Percentiles rank a stretch among this genome's conserved stretches.
Evolutionary conservation across 2,113 vertebrate species (phyloP).

Genomic region (Myiozetetes cayanensis): DNA sequence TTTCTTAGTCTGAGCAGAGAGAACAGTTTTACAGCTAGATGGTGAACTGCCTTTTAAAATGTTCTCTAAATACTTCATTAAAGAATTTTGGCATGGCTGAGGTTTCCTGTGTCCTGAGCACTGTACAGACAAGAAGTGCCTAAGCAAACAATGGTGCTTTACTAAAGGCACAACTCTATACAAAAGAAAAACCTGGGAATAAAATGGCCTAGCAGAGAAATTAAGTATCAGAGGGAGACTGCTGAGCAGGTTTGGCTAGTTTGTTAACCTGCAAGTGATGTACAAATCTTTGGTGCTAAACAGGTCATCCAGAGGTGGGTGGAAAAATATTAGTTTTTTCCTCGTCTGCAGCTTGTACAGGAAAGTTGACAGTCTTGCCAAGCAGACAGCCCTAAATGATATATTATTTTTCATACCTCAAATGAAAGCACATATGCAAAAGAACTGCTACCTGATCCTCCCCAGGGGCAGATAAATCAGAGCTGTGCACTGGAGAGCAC

Average conservation of each 20-base stretch:
- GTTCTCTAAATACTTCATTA: neutral
- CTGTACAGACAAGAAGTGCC: neutral
- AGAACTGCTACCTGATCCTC: neutral
- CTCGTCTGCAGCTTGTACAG: neutral
- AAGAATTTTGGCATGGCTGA: slow-evolving; percentile 15
- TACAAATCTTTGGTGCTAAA: neutral
- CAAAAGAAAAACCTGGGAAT: neutral
- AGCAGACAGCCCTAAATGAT: neutral
- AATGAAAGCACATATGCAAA: neutral
- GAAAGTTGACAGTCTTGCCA: neutral
- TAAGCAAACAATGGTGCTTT: neutral
- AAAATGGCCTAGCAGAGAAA: neutral
- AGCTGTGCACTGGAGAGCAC: neutral
- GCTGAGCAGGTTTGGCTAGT: neutral
- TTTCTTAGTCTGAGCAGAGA: neutral
- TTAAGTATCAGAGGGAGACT: neutral
- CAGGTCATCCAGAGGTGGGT: neutral
- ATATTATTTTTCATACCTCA: neutral
- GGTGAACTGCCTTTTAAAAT: neutral
- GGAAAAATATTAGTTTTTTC: neutral
- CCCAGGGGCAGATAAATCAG: neutral
- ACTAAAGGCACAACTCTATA: neutral
- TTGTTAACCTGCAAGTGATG: neutral
- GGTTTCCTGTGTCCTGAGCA: slow-evolving; percentile 20
- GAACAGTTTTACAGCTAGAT: neutral